These are phyloP conservation scores for Drosophila neocordata DNA, from an alignment of 1,140 invertebrate species.

Conservation along the genomic window DNA sequence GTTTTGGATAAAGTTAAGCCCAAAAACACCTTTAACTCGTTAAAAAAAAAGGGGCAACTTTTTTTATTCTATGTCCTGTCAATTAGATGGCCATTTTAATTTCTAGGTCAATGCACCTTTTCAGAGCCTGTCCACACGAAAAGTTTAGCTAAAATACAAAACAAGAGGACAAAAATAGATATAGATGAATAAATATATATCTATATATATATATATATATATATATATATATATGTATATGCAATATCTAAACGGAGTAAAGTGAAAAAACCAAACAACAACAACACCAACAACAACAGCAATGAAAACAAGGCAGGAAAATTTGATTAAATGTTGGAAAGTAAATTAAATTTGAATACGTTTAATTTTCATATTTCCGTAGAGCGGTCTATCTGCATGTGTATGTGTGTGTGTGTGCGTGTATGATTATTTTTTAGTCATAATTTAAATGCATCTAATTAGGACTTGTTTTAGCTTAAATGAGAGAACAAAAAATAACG, in stretches of 20 bases:
- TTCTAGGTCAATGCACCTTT: constrained; percentile 48
- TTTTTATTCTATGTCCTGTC: constrained; percentile 17
- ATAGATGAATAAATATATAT: not conserved
- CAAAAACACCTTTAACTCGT: not conserved
- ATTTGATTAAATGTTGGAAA: constrained; percentile 76
- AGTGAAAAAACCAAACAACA: constrained; percentile 69
- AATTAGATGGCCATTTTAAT: constrained; percentile 34
- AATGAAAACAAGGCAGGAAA: constrained; percentile 57
- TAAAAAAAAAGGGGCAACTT: not conserved
- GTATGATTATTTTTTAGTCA: constrained; percentile 56
- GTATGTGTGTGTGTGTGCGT: constrained; percentile 16
- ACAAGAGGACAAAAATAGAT: not conserved
- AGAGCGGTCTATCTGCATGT: not conserved
- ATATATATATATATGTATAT: not conserved
- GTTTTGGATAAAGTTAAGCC: not conserved
- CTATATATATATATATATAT: not conserved
- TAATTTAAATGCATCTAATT: constrained; percentile 67
- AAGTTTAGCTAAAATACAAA: constrained; percentile 36
- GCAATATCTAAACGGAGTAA: constrained; percentile 48
- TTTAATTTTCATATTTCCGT: constrained; percentile 79
- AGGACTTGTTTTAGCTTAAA: constrained; percentile 24
- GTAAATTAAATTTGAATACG: constrained; percentile 79
- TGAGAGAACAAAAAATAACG: constrained; percentile 14
- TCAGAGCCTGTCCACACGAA: constrained; percentile 14
- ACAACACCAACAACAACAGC: constrained; percentile 45